Conservation (phyloP, 1,140 invertebrate species). For the Trichoplusia ni region DNA sequence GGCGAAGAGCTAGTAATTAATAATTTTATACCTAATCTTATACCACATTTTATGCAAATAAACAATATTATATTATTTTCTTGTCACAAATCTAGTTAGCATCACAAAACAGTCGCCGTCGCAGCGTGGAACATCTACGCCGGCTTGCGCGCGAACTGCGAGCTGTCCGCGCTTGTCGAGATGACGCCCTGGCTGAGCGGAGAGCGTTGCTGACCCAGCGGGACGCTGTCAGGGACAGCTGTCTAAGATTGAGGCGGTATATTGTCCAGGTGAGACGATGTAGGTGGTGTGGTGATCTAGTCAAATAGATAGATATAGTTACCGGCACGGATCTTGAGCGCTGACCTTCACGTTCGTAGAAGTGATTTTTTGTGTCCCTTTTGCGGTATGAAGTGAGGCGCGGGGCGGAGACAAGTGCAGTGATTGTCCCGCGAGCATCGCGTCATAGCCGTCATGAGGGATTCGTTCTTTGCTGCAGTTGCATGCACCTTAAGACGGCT, state of each 20-base stretch:
- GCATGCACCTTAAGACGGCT: too few species aligned
- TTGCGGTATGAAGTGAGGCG: too few species aligned
- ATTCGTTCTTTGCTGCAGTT: too few species aligned
- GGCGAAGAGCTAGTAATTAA: too few species aligned
- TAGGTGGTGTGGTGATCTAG: background rate
- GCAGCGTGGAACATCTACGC: conserved; percentile 64
- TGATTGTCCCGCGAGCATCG: too few species aligned
- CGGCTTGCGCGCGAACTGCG: conserved; percentile 61
- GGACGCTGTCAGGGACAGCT: conserved; percentile 41
- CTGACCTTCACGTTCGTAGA: too few species aligned
- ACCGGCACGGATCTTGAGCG: background rate
- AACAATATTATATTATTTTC: background rate
- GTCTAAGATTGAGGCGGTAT: conserved; percentile 44
- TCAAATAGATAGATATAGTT: background rate
- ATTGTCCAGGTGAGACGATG: conserved; percentile 46
- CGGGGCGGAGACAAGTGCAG: too few species aligned
- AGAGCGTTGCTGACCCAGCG: conserved; percentile 42
- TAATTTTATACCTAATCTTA: too few species aligned
- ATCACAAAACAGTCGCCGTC: conserved; percentile 69
- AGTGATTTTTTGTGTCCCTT: too few species aligned
- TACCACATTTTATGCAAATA: too few species aligned
- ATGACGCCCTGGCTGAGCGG: conserved; percentile 57
- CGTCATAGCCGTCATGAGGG: too few species aligned
- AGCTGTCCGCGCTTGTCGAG: conserved; percentile 54
- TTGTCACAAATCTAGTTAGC: conserved; percentile 49